Evolutionary conservation across 2,888 invertebrate genomes (phyloP).

Genomic region (Embidobia sp.): DNA sequence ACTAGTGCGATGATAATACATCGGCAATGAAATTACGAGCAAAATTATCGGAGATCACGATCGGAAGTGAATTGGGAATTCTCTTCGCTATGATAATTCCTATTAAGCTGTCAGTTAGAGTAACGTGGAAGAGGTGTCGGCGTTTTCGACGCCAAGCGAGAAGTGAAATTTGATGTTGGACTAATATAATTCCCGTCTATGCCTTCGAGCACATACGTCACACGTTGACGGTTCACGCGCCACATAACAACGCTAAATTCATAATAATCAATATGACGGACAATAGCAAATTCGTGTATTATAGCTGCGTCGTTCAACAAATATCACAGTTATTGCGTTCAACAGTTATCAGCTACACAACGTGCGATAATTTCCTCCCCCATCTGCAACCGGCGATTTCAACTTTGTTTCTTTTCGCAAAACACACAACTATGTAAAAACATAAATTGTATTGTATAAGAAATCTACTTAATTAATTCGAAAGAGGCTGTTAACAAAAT

Average conservation of each 20-base stretch:
- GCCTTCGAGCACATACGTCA: constrained; percentile 60
- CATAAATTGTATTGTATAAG: too few relatives aligned
- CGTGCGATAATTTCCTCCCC: too few relatives aligned
- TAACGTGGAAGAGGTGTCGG: constrained; percentile 55
- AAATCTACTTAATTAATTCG: too few relatives aligned
- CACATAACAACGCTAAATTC: constrained; percentile 44
- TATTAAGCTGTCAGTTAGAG: constrained; percentile 61
- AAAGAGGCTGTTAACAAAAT: too few relatives aligned
- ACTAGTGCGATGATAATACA: constrained; percentile 72
- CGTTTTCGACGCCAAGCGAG: constrained; percentile 54
- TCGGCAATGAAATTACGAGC: constrained; percentile 76
- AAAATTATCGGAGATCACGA: constrained; percentile 75
- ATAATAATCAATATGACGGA: constrained; percentile 51
- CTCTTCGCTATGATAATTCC: constrained; percentile 63
- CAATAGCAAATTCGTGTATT: constrained; percentile 40
- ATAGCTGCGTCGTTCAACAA: neutral
- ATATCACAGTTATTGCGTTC: too few relatives aligned
- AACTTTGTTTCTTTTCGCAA: too few relatives aligned
- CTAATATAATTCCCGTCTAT: constrained; percentile 61
- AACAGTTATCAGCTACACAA: too few relatives aligned
- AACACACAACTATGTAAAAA: too few relatives aligned
- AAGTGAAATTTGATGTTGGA: constrained; percentile 61
- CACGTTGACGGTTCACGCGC: constrained; percentile 53
- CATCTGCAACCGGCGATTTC: too few relatives aligned
- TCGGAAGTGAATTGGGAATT: constrained; percentile 65